Conservation (phyloP, 2,113 vertebrate genomes). For the Lipotes vexillifer region DNA sequence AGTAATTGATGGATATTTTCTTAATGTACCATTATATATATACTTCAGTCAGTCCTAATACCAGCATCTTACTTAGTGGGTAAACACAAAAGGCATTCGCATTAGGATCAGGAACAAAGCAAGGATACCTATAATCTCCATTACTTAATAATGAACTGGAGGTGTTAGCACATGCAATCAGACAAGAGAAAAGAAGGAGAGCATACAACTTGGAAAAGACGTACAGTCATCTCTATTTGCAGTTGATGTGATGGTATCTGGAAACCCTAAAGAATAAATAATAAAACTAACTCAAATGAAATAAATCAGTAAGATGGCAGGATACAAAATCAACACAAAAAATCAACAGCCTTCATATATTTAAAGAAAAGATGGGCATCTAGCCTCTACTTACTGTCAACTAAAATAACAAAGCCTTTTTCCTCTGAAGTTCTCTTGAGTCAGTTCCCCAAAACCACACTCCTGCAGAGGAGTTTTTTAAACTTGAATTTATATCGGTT, state of each 20-base stretch:
- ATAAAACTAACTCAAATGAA: constrained; percentile 1
- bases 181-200: background rate
- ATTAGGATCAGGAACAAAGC: background rate
- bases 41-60: background rate
- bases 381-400: background rate
- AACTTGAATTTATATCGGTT: background rate
- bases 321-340: background rate
- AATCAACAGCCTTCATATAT: background rate
- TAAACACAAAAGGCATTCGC: background rate
- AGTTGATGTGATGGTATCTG: background rate
- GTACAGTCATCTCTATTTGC: background rate
- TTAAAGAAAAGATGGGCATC: background rate
- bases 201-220: background rate
- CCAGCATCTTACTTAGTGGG: too few species aligned
- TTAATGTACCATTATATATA: background rate
- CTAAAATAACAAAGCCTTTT: background rate
- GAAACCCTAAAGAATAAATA: background rate
- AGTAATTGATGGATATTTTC: background rate
- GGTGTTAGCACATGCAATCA: background rate
- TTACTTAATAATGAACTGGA: background rate
- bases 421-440: background rate
- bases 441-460: background rate
- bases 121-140: background rate
- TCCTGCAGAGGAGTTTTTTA: background rate
- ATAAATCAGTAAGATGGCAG: background rate